Conservation (phyloP, 2,113 vertebrate species). For the Hemichromis elongatus region DNA sequence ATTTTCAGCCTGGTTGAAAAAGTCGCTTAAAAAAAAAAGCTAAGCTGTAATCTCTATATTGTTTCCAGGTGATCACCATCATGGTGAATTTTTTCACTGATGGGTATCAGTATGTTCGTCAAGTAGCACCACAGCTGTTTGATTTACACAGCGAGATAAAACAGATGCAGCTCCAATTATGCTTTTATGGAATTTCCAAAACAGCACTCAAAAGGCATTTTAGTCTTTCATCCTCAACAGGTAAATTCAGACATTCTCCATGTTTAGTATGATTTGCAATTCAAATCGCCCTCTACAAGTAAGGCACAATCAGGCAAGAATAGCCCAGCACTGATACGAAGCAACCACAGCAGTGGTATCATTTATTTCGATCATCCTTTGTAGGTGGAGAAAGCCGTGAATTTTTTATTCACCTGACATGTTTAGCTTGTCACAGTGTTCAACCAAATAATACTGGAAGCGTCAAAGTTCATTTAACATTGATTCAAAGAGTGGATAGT, state of each 20-base stretch:
- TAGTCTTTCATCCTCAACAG: background rate
- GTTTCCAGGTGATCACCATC: background rate
- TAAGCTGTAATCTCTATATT: background rate
- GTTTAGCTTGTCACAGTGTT: background rate
- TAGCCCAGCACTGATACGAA: background rate
- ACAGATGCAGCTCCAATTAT: background rate
- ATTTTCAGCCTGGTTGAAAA: background rate
- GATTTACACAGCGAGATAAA: background rate
- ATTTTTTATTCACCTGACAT: conserved; percentile 17
- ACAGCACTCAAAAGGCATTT: background rate
- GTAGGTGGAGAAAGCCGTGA: background rate
- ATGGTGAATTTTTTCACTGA: background rate
- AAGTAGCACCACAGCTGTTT: background rate
- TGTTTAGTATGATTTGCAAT: background rate
- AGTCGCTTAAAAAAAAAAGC: background rate
- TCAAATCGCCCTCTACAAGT: background rate
- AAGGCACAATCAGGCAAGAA: background rate
- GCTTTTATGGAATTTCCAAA: background rate
- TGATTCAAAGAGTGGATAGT: background rate
- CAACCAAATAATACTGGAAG: conserved; percentile 2
- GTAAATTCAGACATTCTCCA: background rate
- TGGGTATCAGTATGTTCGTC: background rate
- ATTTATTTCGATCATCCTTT: conserved; percentile 9
- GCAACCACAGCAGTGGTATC: background rate
- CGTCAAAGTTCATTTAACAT: conserved; percentile 1